Percentiles rank a stretch among this genome's conserved stretches.
phyloP scores from a whole-genome alignment of 2,113 vertebrate species.

The Labeo rohita region DNA sequence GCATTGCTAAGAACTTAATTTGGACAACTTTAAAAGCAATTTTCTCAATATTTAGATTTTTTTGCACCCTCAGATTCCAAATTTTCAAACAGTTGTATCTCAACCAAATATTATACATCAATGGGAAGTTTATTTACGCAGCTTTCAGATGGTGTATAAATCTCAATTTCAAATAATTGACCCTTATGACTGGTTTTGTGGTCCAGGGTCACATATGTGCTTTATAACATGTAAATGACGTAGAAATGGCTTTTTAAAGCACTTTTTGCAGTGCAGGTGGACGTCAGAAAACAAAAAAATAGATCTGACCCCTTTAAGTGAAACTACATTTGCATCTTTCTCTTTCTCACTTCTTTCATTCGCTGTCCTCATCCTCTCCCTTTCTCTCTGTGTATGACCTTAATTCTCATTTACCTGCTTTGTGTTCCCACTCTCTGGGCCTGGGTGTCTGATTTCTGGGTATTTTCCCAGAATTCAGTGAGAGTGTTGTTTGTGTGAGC shows the following conservation, averaged over 20 bases:
- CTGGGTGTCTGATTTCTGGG: slow-evolving; percentile 40
- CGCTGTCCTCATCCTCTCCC: background rate
- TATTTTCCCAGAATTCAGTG: slow-evolving; percentile 26
- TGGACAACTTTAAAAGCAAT: no score
- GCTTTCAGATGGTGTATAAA: no score
- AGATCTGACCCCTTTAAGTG: background rate
- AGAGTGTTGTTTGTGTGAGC: slow-evolving; percentile 14
- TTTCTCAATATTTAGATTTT: no score
- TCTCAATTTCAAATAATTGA: no score
- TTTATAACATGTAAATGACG: background rate
- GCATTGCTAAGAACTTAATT: no score
- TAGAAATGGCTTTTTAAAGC: background rate
- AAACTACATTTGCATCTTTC: background rate
- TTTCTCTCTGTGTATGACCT: background rate
- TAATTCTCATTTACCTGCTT: slow-evolving; percentile 22
- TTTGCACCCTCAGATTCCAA: no score
- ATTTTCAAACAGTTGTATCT: no score
- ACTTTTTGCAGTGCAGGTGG: background rate
- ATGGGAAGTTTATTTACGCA: no score
- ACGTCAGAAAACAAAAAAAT: background rate
- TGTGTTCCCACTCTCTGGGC: background rate
- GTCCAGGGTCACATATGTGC: no score
- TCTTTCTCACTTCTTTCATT: background rate
- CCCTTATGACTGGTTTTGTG: no score
- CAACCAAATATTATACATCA: no score